Conservation (phyloP, 2,888 invertebrate genomes). For the Noctua pronuba region DNA sequence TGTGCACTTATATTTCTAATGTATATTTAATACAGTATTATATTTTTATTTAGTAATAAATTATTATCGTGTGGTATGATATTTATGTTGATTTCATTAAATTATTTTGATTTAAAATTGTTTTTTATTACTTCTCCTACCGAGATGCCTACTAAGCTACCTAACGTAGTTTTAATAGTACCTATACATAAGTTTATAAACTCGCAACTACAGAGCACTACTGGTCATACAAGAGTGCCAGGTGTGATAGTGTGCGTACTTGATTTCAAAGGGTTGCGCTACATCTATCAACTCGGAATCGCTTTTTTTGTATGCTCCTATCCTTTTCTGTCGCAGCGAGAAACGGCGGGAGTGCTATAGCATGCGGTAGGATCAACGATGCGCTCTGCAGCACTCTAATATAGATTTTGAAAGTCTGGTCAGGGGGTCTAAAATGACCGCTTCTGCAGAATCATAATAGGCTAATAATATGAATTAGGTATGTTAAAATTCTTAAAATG, state of each 20-base stretch:
- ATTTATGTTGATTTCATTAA: conserved; percentile 68
- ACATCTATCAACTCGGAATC: neutral
- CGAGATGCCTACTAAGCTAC: neutral
- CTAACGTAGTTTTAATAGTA: neutral
- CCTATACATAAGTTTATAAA: neutral
- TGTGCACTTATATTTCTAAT: conserved; percentile 63
- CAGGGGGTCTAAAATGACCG: too few species aligned
- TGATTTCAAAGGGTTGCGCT: neutral
- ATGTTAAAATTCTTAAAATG: too few species aligned
- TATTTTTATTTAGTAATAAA: conserved; percentile 59
- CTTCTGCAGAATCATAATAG: too few species aligned
- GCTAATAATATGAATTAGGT: too few species aligned
- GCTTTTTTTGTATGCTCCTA: too few species aligned
- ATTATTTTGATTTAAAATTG: conserved; percentile 60
- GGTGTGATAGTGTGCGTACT: neutral
- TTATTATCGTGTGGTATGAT: conserved; percentile 67
- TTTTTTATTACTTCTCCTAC: conserved; percentile 15
- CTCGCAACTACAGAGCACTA: neutral
- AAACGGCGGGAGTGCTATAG: too few species aligned
- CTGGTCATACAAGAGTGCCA: neutral
- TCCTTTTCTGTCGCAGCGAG: neutral
- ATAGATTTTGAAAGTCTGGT: neutral
- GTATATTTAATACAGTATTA: conserved; percentile 69
- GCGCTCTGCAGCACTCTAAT: too few species aligned
- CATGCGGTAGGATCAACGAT: too few species aligned